Evolutionary conservation across 2,888 invertebrate species (phyloP).

Genomic region (Apodemia hepburni): DNA sequence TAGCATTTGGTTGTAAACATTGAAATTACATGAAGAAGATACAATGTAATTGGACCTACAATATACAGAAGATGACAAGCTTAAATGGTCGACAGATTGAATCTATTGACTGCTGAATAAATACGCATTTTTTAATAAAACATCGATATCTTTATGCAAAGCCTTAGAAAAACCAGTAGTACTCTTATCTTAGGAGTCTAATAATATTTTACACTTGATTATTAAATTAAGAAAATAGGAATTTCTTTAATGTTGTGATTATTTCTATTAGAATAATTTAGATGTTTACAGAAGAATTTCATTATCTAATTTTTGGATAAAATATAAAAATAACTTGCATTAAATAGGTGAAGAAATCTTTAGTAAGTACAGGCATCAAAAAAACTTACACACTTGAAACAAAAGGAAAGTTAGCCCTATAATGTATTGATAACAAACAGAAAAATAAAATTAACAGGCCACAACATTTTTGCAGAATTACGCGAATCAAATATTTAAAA

Average conservation of each 20-base stretch:
- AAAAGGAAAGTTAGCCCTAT: conserved; percentile 57
- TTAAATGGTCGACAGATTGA: conserved; percentile 34
- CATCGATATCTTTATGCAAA: conserved; percentile 53
- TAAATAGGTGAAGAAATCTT: conserved; percentile 20
- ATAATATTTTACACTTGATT: conserved; percentile 73
- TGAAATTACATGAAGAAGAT: conserved; percentile 57
- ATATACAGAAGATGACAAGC: conserved; percentile 43
- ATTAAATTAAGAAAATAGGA: conserved; percentile 47
- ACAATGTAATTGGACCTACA: conserved; percentile 41
- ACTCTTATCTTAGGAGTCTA: conserved; percentile 74
- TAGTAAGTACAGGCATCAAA: conserved; percentile 46
- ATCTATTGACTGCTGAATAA: conserved; percentile 36
- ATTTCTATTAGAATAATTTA: conserved; percentile 9
- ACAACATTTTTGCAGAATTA: conserved; percentile 74
- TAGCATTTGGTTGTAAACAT: conserved; percentile 71
- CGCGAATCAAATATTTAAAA: conserved; percentile 41
- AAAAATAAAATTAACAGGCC: conserved; percentile 74
- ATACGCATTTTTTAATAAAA: conserved; percentile 45
- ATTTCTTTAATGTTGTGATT: conserved; percentile 7
- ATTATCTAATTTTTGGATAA: conserved; percentile 19
- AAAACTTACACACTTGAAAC: conserved; percentile 46
- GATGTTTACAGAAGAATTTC: conserved; percentile 9
- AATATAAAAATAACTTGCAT: conserved; percentile 13
- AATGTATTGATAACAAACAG: conserved; percentile 67
- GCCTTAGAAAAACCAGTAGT: conserved; percentile 64